These are phyloP conservation scores for Hypomecis atomaria DNA, from an alignment of 2,888 invertebrate genomes.

Conservation along the genomic window DNA sequence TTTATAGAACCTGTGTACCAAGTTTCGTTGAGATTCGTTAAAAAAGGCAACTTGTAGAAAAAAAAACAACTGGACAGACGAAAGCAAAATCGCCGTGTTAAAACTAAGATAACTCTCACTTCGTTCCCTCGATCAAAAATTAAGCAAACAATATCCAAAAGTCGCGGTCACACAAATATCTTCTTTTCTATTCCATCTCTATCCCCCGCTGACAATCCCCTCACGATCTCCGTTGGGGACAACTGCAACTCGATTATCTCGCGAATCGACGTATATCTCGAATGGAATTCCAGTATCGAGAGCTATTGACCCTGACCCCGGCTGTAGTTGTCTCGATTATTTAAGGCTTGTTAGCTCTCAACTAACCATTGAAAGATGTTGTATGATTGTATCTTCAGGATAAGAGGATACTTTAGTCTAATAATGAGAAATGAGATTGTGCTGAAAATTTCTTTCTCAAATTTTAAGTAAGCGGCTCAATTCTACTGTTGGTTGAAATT, in stretches of 20 bases:
- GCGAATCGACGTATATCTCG: constrained; percentile 62
- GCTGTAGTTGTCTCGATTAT: constrained; percentile 58
- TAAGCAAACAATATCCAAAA: too few relatives aligned
- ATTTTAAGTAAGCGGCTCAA: too few relatives aligned
- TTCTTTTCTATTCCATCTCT: constrained; percentile 27
- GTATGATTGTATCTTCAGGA: constrained; percentile 11
- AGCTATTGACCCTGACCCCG: constrained; percentile 64
- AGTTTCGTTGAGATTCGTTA: too few relatives aligned
- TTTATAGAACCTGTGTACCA: too few relatives aligned
- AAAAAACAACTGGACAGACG: too few relatives aligned
- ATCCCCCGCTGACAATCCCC: constrained; percentile 38
- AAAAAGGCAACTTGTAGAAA: too few relatives aligned
- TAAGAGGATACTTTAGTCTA: background rate
- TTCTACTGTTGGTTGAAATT: too few relatives aligned
- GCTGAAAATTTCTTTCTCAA: too few relatives aligned
- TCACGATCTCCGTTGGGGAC: constrained; percentile 49
- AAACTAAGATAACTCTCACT: too few relatives aligned
- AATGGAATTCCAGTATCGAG: constrained; percentile 60
- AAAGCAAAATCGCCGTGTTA: too few relatives aligned
- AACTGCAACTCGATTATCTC: constrained; percentile 45
- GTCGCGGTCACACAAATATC: too few relatives aligned
- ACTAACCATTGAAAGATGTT: constrained; percentile 27
- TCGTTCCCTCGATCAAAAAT: too few relatives aligned
- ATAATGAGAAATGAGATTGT: background rate
- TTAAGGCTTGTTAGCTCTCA: constrained; percentile 51